Base-by-base conservation (phyloP, 2,888 invertebrate species). In the Oscheius sp. region DNA sequence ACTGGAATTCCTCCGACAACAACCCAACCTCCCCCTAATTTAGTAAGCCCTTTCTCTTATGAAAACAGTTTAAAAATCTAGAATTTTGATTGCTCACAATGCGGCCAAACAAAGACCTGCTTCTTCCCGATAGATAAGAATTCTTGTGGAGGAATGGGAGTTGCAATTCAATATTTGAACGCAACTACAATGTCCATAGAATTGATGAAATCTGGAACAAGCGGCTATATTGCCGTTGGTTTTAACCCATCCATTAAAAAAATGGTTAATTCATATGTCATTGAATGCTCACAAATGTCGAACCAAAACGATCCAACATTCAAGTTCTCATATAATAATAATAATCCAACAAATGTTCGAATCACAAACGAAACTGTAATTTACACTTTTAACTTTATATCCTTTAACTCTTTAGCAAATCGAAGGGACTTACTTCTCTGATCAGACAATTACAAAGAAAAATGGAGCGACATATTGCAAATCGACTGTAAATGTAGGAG, bases 81-180 rank as follows among this genome's bases (percentile, higher is more conserved):
- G 17, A 29, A 33, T n/a, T 77, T 79, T 55, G 76, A 75, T 50
- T 52, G 63, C 20, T 70, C 73, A 15, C 53, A 73, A 39, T 79
- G 79, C 48, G 61, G 66, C 50, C 63, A 63, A 4, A 48, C 75
- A 12, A 79, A 79, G 46, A 71, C 74, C 46, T 79, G 79, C 46
- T 74, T 70, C 63, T 64, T 79, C 37, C 70, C 75, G 2, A 20
- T 17, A 27, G 45, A 27, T 1, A 8, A 23, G n/a, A 10, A 10
- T 5, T 1, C 0, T 4, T 61, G 61, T 31, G 2, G 29, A 3
- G 61, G 61, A 25, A 42, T 45, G n/a, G 61, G 61, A 29, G 10
- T 61, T 31, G 61, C 61, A 42, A 45, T 45, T 15, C 20, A 45
- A 17, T 61, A 23, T 8, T 31, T n/a, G 17, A 29, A 20, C 20